Conservation (phyloP, 2,113 vertebrate genomes). For the Hucho hucho region DNA sequence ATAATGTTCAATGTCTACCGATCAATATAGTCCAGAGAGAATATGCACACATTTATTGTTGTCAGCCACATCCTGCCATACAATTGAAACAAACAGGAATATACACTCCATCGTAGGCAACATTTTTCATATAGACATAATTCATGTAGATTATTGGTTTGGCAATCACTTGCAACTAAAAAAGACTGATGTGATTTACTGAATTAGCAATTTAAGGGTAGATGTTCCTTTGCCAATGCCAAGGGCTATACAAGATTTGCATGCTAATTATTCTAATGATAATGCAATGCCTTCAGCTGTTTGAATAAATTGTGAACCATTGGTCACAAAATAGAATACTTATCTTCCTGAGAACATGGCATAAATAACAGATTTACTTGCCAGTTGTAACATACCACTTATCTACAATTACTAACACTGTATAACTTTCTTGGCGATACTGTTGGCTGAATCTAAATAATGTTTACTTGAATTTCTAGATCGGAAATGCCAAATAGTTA, state of each 20-base stretch:
- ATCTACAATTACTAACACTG: not conserved
- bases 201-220: conserved; percentile 77
- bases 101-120: not conserved
- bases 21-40: too few species aligned
- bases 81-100: not conserved
- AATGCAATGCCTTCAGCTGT: conserved; percentile 75
- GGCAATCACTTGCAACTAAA: conserved; percentile 75
- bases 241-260: conserved; percentile 76
- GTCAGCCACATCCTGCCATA: not conserved
- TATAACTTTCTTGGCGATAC: not conserved
- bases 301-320: conserved; percentile 72
- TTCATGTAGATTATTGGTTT: conserved; percentile 67
- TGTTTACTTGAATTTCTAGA: not conserved
- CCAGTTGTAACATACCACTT: not conserved
- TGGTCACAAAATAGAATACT: conserved; percentile 67
- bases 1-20: too few species aligned
- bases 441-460: not conserved
- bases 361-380: conserved; percentile 52
- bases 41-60: not conserved
- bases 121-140: conserved; percentile 40
- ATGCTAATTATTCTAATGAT: conserved; percentile 82
- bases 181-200: conserved; percentile 73
- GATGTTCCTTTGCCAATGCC: conserved; percentile 71
- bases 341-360: conserved; percentile 69
- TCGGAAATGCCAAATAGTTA: too few species aligned